Evolutionary conservation across 92 coral and sea anemone genomes (phyloP).

Genomic region (Heteractis magnifica): DNA sequence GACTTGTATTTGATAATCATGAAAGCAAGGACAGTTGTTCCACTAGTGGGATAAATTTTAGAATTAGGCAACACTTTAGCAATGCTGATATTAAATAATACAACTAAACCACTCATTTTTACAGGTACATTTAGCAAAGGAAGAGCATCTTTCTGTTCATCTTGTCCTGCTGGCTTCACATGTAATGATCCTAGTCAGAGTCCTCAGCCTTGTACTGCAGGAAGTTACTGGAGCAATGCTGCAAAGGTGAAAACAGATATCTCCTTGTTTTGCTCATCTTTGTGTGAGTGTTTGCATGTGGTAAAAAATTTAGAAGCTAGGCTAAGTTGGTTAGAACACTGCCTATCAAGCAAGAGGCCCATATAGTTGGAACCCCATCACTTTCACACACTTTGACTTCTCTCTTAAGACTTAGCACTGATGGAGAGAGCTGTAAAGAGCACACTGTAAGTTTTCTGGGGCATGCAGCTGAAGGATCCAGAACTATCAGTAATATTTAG

Average conservation of each 20-base stretch:
- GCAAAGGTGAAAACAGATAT: slow-evolving; percentile 59
- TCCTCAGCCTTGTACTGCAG: slow-evolving; percentile 69
- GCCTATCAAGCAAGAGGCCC: too few species aligned
- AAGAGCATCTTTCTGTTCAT: slow-evolving; percentile 79
- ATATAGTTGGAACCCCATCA: too few species aligned
- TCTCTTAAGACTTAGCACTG: too few species aligned
- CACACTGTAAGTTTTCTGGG: too few species aligned
- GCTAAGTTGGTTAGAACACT: too few species aligned
- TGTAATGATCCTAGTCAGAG: slow-evolving; percentile 83
- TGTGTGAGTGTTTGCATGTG: background rate
- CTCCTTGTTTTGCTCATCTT: background rate
- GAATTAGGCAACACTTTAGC: background rate
- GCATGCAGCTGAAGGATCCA: too few species aligned
- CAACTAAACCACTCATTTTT: background rate
- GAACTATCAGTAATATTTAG: too few species aligned
- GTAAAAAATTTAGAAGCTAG: background rate
- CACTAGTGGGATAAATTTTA: too few species aligned
- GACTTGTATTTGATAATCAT: too few species aligned
- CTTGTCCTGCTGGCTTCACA: slow-evolving; percentile 85
- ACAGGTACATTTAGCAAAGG: slow-evolving; percentile 64
- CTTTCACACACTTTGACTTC: too few species aligned
- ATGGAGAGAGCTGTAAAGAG: too few species aligned
- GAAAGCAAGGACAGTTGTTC: too few species aligned
- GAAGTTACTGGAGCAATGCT: slow-evolving; percentile 88
- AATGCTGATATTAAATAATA: background rate